These are phyloP conservation scores for Gasterosteus nipponicus DNA, from an alignment of 2,113 vertebrate genomes.

Conservation along the genomic window DNA sequence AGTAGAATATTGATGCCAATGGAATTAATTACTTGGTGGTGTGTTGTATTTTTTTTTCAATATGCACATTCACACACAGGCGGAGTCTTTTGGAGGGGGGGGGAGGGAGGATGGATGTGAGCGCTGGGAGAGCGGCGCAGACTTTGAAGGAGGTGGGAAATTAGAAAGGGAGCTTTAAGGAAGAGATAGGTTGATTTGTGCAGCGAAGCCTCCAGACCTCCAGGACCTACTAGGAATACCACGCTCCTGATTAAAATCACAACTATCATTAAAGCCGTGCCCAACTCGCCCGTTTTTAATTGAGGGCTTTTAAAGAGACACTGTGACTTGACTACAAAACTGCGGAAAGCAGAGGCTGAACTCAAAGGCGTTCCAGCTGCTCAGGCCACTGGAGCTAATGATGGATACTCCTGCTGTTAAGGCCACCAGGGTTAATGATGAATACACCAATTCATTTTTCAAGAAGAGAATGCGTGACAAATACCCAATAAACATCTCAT, in stretches of 20 bases:
- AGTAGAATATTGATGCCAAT: constrained; percentile 81
- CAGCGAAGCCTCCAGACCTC: constrained; percentile 75
- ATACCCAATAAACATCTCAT: constrained; percentile 46
- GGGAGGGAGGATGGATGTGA: constrained; percentile 23
- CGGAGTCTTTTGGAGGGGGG: constrained; percentile 51
- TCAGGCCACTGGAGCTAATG: constrained; percentile 61
- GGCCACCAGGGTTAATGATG: constrained; percentile 67
- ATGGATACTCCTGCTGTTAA: constrained; percentile 60
- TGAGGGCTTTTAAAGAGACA: constrained; percentile 71
- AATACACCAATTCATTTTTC: constrained; percentile 64
- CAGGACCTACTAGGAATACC: constrained; percentile 76
- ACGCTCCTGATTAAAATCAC: constrained; percentile 80
- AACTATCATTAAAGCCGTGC: constrained; percentile 75
- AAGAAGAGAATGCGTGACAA: constrained; percentile 43
- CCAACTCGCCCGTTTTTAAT: constrained; percentile 65
- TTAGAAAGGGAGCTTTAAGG: constrained; percentile 78
- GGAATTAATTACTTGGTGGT: constrained; percentile 80
- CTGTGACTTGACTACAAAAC: constrained; percentile 72
- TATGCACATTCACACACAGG: constrained; percentile 66
- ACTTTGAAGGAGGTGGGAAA: constrained; percentile 81
- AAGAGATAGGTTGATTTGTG: constrained; percentile 80
- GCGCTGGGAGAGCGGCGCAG: constrained; percentile 51
- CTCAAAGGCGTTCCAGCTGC: constrained; percentile 55
- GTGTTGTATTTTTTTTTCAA: constrained; percentile 47
- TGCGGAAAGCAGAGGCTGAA: constrained; percentile 37